Base-by-base conservation (phyloP, 2,797 vertebrate genomes). In the Limnodromus scolopaceus region DNA sequence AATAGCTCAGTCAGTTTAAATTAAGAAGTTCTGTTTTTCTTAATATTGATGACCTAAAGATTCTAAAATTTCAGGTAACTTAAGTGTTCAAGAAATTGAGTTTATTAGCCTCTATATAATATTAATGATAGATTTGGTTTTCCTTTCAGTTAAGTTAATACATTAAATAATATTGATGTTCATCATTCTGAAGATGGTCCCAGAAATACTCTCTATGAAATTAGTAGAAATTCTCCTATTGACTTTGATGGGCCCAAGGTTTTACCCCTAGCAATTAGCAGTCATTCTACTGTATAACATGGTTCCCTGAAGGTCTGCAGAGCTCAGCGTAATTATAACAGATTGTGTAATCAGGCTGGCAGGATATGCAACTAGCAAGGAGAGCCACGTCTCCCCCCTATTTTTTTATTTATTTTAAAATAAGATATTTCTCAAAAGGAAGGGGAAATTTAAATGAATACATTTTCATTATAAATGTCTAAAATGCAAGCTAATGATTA, bases 231-330 rank as follows among this genome's bases (percentile, higher is more conserved):
- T 95, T 95, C 71, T 95, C 61, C 78, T 91, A 43, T 53, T 71
- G 88, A 87, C 84, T 96, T 93, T 3, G 11, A 36, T 2, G 8
- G 49, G 54, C 68, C 61, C 68, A 91, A 87, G 86, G 91, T 95
- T 94, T 96, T 95, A 93, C 94, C 93, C 81, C 70, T 54, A 84
- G 95, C 96, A 96, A 96, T 95, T 96, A 97, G 84, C 66, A 96
- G 82, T 87, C 86, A 95, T 96, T 95, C 91, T 83, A 60, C 88
- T 95, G 84, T 92, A 77, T 79, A 89, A 92, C 71, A 65, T 76
- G 93, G 74, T 84, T 96, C 87, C 92, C 92, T 0, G 2, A 96
- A 93, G 92, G 93, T 95, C 82, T 93, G 93, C 91, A 92, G 88
- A 95, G 88, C 91, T 95, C 74, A 87, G 84, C 17, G 24, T 79